Evolutionary conservation across 2,113 vertebrate genomes (phyloP), one percentile per base, ranked within the genome.

Genomic region (Salvelinus namaycush): DNA sequence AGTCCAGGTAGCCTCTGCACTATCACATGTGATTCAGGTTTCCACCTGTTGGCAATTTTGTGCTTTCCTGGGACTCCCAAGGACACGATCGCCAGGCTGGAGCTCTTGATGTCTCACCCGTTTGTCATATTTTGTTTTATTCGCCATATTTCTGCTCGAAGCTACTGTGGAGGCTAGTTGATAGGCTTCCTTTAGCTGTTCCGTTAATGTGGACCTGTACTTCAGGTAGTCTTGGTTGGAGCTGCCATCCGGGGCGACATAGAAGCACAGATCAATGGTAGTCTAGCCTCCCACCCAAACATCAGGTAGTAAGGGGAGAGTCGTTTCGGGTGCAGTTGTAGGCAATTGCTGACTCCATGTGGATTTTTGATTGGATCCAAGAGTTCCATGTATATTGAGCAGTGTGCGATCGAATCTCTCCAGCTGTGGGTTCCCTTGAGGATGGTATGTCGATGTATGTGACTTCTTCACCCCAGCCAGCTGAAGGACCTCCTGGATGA

Each of bases 241-340:
- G n/a, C 2, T 27, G 6, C 22, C 66, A 54, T 67, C 74, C 27
- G 49, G 60, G 11, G 18, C 14, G 7, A 54, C 59, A 6, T 20
- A 57, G 22, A 73, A 73, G 39, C 72, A 73, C 72, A 73, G n/a
- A 39, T 80, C 79, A 5, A 73, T 48, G 0, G 75, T 3, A 80
- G 74, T 11, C 68, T 26, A 1, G 26, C 68, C 20, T 73, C 27
- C 8, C 71, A 9, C 1, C 54, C 71, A n/a, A 73, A 73, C 54
- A 73, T 73, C 11, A 60, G 59, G 4, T 51, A 72, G 39, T 80
- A 80, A 4, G 79, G 74, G 5, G 79, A 80, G 27, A 34, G 5
- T 70, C 44, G 14, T 22, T 49, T 72, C 34, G 27, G 51, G 11
- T 64, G 51, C 22, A 44, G n/a, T 76, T 70, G 68, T 68, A 68